Conservation (phyloP, 2,888 invertebrate species). For the Plebejus argus region DNA sequence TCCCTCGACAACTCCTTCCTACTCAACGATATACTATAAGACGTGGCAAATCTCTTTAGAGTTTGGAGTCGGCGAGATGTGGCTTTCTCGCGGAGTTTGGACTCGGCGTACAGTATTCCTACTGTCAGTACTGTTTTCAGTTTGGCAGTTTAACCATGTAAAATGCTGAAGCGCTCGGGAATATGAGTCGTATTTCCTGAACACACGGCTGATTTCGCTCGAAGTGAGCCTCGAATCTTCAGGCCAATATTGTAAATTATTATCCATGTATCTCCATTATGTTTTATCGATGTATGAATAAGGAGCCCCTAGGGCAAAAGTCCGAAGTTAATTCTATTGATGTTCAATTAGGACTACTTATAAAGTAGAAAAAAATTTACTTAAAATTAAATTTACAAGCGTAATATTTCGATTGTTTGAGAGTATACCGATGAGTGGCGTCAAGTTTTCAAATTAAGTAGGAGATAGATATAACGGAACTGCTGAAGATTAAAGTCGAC, state of each 20-base stretch:
- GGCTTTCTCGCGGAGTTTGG: neutral
- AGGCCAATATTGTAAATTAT: neutral
- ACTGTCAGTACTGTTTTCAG: neutral
- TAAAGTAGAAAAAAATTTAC: slow-evolving; percentile 5
- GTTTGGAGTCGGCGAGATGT: neutral
- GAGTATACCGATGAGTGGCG: neutral
- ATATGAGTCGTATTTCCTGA: neutral
- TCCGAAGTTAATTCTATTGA: slow-evolving; percentile 17
- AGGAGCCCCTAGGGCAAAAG: neutral
- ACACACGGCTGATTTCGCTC: neutral
- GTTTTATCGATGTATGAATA: neutral
- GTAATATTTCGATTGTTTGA: neutral
- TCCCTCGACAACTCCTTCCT: slow-evolving; percentile 90
- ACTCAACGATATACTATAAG: slow-evolving; percentile 81
- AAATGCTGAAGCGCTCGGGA: neutral
- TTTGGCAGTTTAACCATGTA: neutral
- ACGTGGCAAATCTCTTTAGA: neutral
- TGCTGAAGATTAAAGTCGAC: neutral
- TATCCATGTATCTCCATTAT: neutral
- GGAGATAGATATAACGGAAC: neutral
- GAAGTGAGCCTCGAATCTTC: neutral
- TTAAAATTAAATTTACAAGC: slow-evolving; percentile 10
- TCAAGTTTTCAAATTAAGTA: neutral
- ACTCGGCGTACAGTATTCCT: neutral
- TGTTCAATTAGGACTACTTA: slow-evolving; percentile 12